These are phyloP conservation scores for Tupiocoris notatus DNA, from an alignment of 2,888 invertebrate genomes.

Conservation along the genomic window DNA sequence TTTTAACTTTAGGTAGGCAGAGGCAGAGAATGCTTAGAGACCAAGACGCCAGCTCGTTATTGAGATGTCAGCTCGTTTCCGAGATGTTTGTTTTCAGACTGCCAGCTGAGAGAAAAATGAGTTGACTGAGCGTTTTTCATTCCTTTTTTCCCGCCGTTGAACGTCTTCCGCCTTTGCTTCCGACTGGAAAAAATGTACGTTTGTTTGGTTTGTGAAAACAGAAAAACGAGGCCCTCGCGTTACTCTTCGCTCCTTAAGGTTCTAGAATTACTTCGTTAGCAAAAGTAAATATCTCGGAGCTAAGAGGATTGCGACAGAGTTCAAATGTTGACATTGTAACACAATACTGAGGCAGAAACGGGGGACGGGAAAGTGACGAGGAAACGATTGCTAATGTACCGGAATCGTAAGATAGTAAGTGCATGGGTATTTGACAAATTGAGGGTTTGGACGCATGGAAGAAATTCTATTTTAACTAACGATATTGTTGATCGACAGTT, in stretches of 20 bases:
- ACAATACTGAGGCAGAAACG: slow-evolving; percentile 20
- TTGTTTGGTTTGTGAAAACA: slow-evolving; percentile 14
- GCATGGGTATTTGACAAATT: too few relatives aligned
- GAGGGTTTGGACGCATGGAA: too few relatives aligned
- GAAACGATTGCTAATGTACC: slow-evolving; percentile 4
- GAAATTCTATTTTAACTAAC: too few relatives aligned
- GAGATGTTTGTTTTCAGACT: not conserved
- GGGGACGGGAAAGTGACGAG: not conserved
- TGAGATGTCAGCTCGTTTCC: not conserved
- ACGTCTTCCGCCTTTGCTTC: not conserved
- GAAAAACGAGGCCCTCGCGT: not conserved
- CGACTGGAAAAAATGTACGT: not conserved
- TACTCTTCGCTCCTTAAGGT: slow-evolving; percentile 1
- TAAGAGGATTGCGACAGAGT: slow-evolving; percentile 39
- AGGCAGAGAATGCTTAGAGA: not conserved
- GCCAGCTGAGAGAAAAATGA: not conserved
- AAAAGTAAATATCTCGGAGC: slow-evolving; percentile 34
- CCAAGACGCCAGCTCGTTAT: not conserved
- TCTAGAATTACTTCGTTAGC: slow-evolving; percentile 37
- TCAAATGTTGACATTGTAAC: slow-evolving; percentile 40
- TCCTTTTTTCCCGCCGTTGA: not conserved
- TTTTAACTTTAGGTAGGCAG: too few relatives aligned
- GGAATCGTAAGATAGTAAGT: too few relatives aligned
- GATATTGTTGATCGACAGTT: too few relatives aligned
- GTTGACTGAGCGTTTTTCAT: not conserved